Base-by-base conservation (phyloP, 2,888 invertebrate genomes). In the Antitype chi region DNA sequence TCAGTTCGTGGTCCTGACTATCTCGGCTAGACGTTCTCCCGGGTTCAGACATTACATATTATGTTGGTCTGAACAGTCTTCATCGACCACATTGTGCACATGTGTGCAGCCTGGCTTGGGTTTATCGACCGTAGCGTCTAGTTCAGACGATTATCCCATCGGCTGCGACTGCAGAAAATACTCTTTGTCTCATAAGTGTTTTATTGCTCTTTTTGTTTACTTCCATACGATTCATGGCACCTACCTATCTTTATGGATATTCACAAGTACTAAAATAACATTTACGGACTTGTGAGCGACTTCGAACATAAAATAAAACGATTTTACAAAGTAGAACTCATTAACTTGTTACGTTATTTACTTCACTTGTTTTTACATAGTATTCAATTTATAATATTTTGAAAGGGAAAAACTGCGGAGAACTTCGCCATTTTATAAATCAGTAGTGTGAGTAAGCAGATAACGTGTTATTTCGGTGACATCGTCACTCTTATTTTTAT, bases 61-160 rank as follows among this genome's bases (percentile, higher is more conserved):
- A 80, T 75, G 78, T 89, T 90, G 87, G 88, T 89, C 86, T 91
- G 86, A 90, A 91, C 89, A 84, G 91, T 92, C 90, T 93, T 47
- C 11, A 1, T 47, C 43, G 11, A 5, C 38, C 38, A 90, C 90
- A 89, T 89, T 91, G 89, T 92, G 90, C 88, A 89, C 87, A 90
- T 90, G 88, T 91, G 88, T 82, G 89, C 81, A 80, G 90, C 88
- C 89, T 90, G 92, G 87, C 91, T 91, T 88, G 92, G 90, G 94
- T 94, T 95, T 95, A 96, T 95, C 94, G 96, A 96, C 94, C 95
- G 94, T 92, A 90, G 82, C 88, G 92, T 93, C 92, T 80, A 69
- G 90, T 91, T 91, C 86, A 86, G 86, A 89, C 86, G 84, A 87
- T 87, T 86, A 87, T 87, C 83, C 81, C 87, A 89, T 81, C 82